A percentile compares a stretch with the other conserved stretches of the same genome.
Evolutionary conservation across 2,113 vertebrate genomes (phyloP).

Genomic region (Cathartes aura): DNA sequence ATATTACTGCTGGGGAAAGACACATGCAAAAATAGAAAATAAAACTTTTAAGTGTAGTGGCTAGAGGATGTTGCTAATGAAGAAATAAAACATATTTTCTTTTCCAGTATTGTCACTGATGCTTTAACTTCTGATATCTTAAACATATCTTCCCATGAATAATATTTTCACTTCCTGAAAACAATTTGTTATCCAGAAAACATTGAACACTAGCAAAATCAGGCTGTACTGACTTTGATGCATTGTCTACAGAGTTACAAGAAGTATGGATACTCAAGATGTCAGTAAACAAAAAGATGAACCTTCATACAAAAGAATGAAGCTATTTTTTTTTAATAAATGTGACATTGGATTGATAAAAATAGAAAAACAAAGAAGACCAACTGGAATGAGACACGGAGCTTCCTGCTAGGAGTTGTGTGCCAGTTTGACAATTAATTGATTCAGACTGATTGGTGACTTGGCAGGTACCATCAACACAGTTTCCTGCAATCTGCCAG

Average conservation of each 20-base stretch:
- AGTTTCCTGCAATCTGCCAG: slow-evolving; percentile 72
- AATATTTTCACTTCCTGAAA: slow-evolving; percentile 36
- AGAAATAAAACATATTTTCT: slow-evolving; percentile 30
- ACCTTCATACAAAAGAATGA: background rate
- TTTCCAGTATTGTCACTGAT: background rate
- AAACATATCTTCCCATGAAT: slow-evolving; percentile 12
- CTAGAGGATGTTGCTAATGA: slow-evolving; percentile 13
- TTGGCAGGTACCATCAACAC: slow-evolving; percentile 70
- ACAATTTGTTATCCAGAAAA: slow-evolving; percentile 30
- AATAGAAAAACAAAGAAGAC: slow-evolving; percentile 37
- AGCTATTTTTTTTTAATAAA: background rate
- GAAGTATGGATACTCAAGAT: background rate
- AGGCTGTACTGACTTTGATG: slow-evolving; percentile 7
- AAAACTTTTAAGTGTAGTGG: background rate
- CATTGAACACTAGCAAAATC: background rate
- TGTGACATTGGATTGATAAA: slow-evolving; percentile 1
- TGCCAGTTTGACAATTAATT: slow-evolving; percentile 70
- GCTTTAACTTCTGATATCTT: slow-evolving; percentile 29
- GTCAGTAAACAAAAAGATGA: slow-evolving; percentile 18
- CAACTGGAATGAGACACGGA: background rate
- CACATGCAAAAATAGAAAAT: background rate
- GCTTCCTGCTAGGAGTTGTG: slow-evolving; percentile 42
- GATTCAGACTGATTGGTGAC: slow-evolving; percentile 69
- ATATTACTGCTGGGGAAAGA: slow-evolving; percentile 3
- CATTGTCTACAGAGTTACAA: background rate